These are phyloP conservation scores for Rissa tridactyla DNA, from an alignment of 2,113 vertebrate species.

Conservation along the genomic window DNA sequence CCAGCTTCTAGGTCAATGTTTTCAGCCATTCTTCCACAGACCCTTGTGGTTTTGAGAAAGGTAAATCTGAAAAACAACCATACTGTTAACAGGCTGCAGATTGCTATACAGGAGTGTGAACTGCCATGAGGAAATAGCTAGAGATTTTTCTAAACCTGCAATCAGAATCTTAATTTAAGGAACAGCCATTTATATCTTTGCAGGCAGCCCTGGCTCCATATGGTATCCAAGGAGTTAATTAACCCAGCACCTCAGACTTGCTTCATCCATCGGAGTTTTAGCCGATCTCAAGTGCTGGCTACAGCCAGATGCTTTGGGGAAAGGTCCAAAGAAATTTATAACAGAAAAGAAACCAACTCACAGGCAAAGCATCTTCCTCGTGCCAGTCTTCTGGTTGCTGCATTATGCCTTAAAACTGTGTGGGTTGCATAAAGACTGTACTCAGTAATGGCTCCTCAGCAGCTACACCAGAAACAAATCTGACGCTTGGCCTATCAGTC, in stretches of 20 bases:
- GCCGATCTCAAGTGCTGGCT: not conserved
- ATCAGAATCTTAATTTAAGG: not conserved
- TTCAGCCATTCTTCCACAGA: not conserved
- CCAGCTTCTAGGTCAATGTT: not conserved
- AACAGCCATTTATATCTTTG: not conserved
- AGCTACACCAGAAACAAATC: not conserved
- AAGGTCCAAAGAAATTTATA: not conserved
- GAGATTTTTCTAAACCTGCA: not conserved
- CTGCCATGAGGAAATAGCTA: not conserved
- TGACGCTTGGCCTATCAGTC: conserved; percentile 32
- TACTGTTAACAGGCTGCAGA: not conserved
- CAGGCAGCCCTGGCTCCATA: not conserved
- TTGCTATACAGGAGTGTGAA: not conserved
- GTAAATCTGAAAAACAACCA: not conserved
- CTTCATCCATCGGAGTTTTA: not conserved
- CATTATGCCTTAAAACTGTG: not conserved
- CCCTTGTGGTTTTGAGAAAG: not conserved
- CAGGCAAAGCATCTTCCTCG: not conserved
- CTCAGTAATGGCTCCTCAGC: not conserved
- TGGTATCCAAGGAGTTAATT: not conserved
- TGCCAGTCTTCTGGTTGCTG: not conserved
- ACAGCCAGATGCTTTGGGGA: not conserved
- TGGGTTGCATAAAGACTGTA: not conserved
- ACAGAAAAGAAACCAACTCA: not conserved
- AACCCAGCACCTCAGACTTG: not conserved